phyloP scores from a whole-genome alignment of 2,888 invertebrate genomes.

The Pedicia rivosa region DNA sequence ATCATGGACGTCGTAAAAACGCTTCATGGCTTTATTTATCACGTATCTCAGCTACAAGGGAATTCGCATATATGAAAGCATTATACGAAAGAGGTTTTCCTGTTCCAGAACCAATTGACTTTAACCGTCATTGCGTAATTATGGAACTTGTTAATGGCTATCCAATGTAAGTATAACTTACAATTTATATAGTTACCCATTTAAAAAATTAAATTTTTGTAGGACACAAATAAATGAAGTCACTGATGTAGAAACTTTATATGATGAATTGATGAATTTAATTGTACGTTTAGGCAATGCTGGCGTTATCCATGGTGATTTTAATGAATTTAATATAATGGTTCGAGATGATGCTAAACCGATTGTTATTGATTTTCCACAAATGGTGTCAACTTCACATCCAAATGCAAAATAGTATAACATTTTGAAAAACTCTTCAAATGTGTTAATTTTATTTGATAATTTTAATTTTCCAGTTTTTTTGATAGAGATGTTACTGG shows the following conservation, averaged over 20 bases:
- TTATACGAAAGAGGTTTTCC: constrained; percentile 81
- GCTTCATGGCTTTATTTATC: constrained; percentile 95
- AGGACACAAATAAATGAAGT: constrained; percentile 49
- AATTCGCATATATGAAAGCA: constrained; percentile 96
- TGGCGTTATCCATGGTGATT: constrained; percentile 97
- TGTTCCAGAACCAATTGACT: constrained; percentile 87
- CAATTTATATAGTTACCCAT: not conserved
- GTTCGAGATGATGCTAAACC: constrained; percentile 62
- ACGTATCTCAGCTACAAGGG: constrained; percentile 90
- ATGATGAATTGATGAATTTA: constrained; percentile 87
- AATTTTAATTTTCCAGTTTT: constrained; percentile 31
- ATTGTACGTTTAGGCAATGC: constrained; percentile 81
- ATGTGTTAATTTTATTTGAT: constrained; percentile 3
- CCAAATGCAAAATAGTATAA: constrained; percentile 78
- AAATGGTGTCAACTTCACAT: constrained; percentile 95
- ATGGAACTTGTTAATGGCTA: constrained; percentile 84
- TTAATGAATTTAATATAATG: constrained; percentile 98
- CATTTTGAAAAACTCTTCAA: constrained; percentile 34
- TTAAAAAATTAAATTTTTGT: too few relatives aligned
- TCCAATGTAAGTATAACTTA: constrained; percentile 66
- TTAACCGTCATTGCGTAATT: constrained; percentile 87
- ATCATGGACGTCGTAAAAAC: constrained; percentile 78
- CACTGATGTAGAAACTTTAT: constrained; percentile 58
- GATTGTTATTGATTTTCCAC: constrained; percentile 93
- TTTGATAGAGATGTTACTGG: constrained; percentile 94